A percentile compares a stretch with the other conserved stretches of the same genome.
These are phyloP conservation scores for Leptopterna dolabrata DNA, from an alignment of 2,888 invertebrate genomes.

Conservation along the genomic window DNA sequence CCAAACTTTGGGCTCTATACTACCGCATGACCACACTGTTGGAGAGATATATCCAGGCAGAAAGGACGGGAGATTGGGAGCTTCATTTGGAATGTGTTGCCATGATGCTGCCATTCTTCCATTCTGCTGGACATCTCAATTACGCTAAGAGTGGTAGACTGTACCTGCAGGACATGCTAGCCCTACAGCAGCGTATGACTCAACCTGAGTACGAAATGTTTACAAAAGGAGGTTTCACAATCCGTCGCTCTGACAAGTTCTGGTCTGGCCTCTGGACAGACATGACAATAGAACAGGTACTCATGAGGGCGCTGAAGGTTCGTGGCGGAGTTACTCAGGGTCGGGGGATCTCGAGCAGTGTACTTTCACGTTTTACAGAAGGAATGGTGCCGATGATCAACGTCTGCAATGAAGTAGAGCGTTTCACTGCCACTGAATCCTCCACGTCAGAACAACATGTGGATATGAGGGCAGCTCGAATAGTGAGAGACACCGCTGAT, in stretches of 20 bases:
- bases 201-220: not conserved
- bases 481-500: conserved; percentile 60
- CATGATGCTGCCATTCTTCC: not conserved
- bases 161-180: conserved; percentile 40
- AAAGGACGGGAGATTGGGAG: conserved; percentile 44
- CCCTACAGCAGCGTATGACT: not conserved
- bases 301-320: conserved; percentile 65
- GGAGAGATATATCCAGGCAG: conserved; percentile 46
- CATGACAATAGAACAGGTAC: conserved; percentile 64
- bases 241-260: conserved; percentile 10
- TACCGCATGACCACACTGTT: conserved; percentile 37
- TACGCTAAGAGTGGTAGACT: not conserved
- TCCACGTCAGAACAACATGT: conserved; percentile 53
- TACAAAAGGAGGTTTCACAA: conserved; percentile 14
- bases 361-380: conserved; percentile 45
- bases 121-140: not conserved
- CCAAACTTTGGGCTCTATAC: conserved; percentile 45
- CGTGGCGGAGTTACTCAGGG: conserved; percentile 63
- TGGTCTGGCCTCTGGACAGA: conserved; percentile 39
- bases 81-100: not conserved
- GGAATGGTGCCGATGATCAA: conserved; percentile 54
- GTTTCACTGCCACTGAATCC: conserved; percentile 60
- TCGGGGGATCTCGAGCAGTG: conserved; percentile 52
- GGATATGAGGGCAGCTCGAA: conserved; percentile 57
- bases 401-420: conserved; percentile 60